phyloP scores from a whole-genome alignment of 2,888 invertebrate genomes.

The Andricus quercusramuli region DNA sequence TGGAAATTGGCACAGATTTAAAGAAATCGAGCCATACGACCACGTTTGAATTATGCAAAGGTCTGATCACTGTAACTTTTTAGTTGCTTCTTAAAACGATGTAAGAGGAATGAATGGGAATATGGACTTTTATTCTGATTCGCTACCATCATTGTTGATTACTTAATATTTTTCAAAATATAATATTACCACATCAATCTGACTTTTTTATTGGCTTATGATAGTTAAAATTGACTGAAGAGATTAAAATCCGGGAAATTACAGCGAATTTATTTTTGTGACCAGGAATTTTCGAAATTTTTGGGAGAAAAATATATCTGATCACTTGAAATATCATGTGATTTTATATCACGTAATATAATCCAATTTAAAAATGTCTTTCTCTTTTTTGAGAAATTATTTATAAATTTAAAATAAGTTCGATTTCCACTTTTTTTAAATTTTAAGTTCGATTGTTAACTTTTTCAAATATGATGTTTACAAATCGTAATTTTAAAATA shows the following conservation, averaged over 20 bases:
- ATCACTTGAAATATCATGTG: too few species aligned
- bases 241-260: neutral
- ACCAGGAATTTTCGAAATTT: too few species aligned
- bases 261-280: too few species aligned
- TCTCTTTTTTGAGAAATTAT: too few species aligned
- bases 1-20: neutral
- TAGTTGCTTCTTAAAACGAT: constrained; percentile 24
- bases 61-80: constrained; percentile 37
- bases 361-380: too few species aligned
- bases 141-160: constrained; percentile 39
- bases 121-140: constrained; percentile 40
- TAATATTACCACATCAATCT: constrained; percentile 35
- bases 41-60: constrained; percentile 24
- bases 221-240: neutral
- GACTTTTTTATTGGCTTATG: neutral
- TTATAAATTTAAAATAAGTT: too few species aligned
- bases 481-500: too few species aligned
- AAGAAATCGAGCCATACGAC: constrained; percentile 4
- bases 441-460: too few species aligned
- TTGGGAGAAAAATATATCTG: too few species aligned
- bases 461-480: too few species aligned
- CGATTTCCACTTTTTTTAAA: too few species aligned
- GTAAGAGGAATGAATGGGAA: constrained; percentile 28
- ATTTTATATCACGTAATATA: too few species aligned
- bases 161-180: constrained; percentile 41